Percentiles rank a stretch among this genome's conserved stretches.
phyloP scores from a whole-genome alignment of 2,888 invertebrate genomes.

The Gibbula magus region DNA sequence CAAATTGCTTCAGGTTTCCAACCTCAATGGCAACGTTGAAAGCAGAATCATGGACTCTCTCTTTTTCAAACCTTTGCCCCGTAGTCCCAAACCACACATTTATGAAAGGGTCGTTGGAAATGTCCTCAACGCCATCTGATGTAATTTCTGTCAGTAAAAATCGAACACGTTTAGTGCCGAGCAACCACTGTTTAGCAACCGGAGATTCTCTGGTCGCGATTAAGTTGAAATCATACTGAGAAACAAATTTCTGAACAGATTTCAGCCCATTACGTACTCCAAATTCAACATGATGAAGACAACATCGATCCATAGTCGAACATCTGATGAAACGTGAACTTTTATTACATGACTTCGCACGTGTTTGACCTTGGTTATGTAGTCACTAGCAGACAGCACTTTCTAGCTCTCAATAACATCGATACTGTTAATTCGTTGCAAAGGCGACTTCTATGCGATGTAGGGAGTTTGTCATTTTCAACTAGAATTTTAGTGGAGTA shows the following conservation, averaged over 20 bases:
- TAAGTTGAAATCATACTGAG: slow-evolving; percentile 63
- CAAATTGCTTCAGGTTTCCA: slow-evolving; percentile 60
- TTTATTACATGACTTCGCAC: too few species aligned
- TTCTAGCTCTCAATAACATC: too few species aligned
- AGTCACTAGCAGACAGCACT: too few species aligned
- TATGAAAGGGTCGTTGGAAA: slow-evolving; percentile 34
- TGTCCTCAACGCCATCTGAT: slow-evolving; percentile 28
- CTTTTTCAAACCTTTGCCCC: background rate
- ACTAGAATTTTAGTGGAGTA: too few species aligned
- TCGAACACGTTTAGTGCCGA: slow-evolving; percentile 60
- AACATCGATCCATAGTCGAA: slow-evolving; percentile 50
- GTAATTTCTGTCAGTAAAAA: slow-evolving; percentile 66
- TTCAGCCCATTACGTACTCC: slow-evolving; percentile 66
- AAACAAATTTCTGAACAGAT: slow-evolving; percentile 52
- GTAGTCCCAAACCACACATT: slow-evolving; percentile 1
- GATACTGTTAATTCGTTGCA: too few species aligned
- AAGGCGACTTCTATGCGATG: too few species aligned
- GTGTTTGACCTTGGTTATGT: too few species aligned
- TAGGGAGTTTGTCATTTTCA: too few species aligned
- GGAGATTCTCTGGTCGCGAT: slow-evolving; percentile 49
- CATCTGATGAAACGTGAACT: too few species aligned
- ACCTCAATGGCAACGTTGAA: slow-evolving; percentile 75
- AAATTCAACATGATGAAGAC: slow-evolving; percentile 72
- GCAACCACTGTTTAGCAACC: slow-evolving; percentile 59
- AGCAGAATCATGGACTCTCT: slow-evolving; percentile 67